Evolutionary conservation across 1,140 invertebrate species (phyloP), one percentile per base, ranked within the genome.

Genomic region (Muscidifurax raptorellus): DNA sequence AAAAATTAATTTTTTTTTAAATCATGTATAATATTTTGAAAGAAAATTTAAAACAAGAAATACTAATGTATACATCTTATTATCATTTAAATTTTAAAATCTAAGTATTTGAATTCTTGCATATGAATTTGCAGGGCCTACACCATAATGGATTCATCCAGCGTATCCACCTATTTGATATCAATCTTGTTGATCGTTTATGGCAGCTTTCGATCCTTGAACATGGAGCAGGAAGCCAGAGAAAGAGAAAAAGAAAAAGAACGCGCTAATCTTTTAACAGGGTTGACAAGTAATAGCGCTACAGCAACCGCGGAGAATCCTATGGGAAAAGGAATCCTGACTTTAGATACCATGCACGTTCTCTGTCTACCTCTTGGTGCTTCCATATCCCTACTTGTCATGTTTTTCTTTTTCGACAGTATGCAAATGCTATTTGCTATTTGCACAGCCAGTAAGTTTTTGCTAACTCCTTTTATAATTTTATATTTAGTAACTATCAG

Each of bases 351-450:
- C 82, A 97, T 99, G 96, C 98, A 99, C 93, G 98, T 98, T 86
- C 95, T 99, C 88, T 99, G 98, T 94, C 95, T 99, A 91, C 98
- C 98, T 80, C 95, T 99, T 76, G 98, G 98, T 90, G 98, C 98
- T 88, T 99, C 98, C 83, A 96, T 99, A 88, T 99, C 98, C 80
- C 94, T 99, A 82, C 95, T 99, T 27, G 96, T 99, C 86, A 99
- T 99, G 98, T 99, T 99, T 93, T 98, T 99, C 94, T 99, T 99
- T 93, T 99, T 99, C 91, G 98, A 99, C 93, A 99, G 98, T 80
- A 98, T 99, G 96, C 98, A 99, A 93, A 96, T 99, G 94, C 95
- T 99, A 7, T 99, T 99, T 94, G 98, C 98, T 77, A 97, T 99
- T 88, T 99, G 98, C 92, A 99, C 98, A 90, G 98, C 98, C 90